Base-by-base conservation (phyloP, 2,797 vertebrate genomes). In the Vespertilio murinus region DNA sequence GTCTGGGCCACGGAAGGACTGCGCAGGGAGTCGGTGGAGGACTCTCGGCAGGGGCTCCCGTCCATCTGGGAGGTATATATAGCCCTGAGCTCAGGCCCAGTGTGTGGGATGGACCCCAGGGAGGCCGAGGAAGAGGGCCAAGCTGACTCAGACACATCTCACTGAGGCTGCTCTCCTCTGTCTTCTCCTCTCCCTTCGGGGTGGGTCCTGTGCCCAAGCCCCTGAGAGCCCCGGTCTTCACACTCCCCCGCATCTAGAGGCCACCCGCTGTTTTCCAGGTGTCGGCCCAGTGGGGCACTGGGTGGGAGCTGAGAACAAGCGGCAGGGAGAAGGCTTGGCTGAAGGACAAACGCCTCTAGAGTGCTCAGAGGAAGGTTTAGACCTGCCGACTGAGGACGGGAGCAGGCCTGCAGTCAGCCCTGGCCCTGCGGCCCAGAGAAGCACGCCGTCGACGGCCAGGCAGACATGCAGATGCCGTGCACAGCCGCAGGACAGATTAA, bases 1-100 rank as follows among this genome's bases (percentile, higher is more conserved):
- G 95, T 90, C 94, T 23, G 23, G 0, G 95, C 98, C 97, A 97
- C 95, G 92, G 94, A 94, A 93, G 77, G 73, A 78, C 95, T 12
- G 2, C 1, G 1, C 30, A 30, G 22, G 59, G 74, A 67, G 75
- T 16, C 65, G 47, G 7, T 16, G 5, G 74, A 69, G 59, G 88
- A 52, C 45, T 35, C 61, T 73, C 49, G 79, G 87, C 85, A 94
- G 90, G 12, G 93, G 91, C 69, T 59, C 80, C 1, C 0, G 81
- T 56, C 88, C 80, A 93, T 89, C 92, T 80, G 90, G 89, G 65
- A 78, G 82, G 61, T 97, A 97, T 97, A 97, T 97, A 97, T 98
- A 98, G 96, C 82, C 81, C 93, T 97, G 97, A 98, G 95, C 97
- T 98, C 96, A 98, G 95, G 89, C 84, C 52, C 74, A 42, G 61